Evolutionary conservation across 2,113 vertebrate species (phyloP).

Genomic region (Natator depressus): DNA sequence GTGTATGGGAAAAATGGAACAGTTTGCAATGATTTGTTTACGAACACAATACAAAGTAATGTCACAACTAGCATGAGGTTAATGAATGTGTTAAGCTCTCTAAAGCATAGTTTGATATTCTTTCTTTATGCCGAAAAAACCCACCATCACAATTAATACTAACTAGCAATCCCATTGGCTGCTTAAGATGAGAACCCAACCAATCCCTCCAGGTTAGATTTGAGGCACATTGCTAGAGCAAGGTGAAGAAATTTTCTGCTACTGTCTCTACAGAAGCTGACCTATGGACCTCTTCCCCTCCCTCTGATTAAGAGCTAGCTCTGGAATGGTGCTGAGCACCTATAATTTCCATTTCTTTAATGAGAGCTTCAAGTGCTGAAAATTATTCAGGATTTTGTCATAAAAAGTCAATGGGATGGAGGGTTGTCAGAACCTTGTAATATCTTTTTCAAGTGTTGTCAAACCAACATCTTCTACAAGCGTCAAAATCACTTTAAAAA

Average conservation of each 20-base stretch:
- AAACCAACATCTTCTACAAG: neutral
- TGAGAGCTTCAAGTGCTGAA: neutral
- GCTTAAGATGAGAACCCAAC: neutral
- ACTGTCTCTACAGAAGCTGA: neutral
- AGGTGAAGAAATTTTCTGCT: neutral
- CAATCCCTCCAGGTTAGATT: neutral
- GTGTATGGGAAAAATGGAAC: neutral
- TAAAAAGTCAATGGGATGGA: neutral
- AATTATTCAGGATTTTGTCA: neutral
- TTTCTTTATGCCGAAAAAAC: neutral
- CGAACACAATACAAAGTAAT: neutral
- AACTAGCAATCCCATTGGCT: neutral
- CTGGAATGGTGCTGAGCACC: neutral
- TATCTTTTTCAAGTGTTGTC: neutral
- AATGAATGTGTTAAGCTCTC: neutral
- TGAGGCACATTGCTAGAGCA: neutral
- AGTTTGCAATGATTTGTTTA: neutral
- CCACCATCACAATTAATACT: neutral
- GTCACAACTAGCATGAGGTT: neutral
- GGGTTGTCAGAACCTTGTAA: neutral
- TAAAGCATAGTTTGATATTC: neutral
- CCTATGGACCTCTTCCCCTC: neutral
- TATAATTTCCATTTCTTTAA: neutral
- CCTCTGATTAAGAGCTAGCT: neutral
- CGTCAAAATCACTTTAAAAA: accelerated